Base-by-base conservation (phyloP, 2,797 vertebrate genomes). In the Cyprinodon diabolis region DNA sequence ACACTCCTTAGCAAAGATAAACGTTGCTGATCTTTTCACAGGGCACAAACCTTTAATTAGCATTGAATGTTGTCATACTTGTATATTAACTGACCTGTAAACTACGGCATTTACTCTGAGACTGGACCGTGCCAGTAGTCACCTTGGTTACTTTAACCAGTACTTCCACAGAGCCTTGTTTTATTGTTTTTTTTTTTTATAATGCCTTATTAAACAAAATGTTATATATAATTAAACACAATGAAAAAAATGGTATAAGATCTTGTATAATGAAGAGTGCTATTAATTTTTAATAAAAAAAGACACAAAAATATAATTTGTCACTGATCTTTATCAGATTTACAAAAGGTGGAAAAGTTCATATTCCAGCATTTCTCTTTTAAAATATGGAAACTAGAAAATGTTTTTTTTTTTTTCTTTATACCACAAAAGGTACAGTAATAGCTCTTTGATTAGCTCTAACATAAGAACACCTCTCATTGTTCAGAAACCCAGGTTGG, bases 221-320 rank as follows among this genome's bases (percentile, higher is more conserved):
- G 68, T 89, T 89, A 76, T 80, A 71, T 81, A 90, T 90, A 79
- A 85, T 49, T 66, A 85, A 86, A 88, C 86, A 78, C 82, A 89
- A 91, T 77, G 77, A 72, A 83, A 72, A 83, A 86, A 37, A 81
- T 90, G 79, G 86, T 81, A 86, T 79, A 88, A 88, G 85, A 84
- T 71, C 71, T 88, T 90, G 75, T 88, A 78, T 87, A 91, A 87
- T 93, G 86, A 87, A 77, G 89, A 85, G 90, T 92, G 85, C 88
- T 62, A 87, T 91, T 91, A 69, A 90, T 94, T 94, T 93, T 75
- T 94, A 93, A 94, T 91, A 88, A 94, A 91, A 90, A 51, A 51
- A 51, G 14, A 51, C 14, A 12, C 14, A 45, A 63, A 65, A 62
- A 37, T 14, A 6, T 13, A 4, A 69, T 12, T 48, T 66, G 30